These are phyloP conservation scores for Euplagia quadripunctaria DNA, from an alignment of 2,888 invertebrate species.

Conservation along the genomic window DNA sequence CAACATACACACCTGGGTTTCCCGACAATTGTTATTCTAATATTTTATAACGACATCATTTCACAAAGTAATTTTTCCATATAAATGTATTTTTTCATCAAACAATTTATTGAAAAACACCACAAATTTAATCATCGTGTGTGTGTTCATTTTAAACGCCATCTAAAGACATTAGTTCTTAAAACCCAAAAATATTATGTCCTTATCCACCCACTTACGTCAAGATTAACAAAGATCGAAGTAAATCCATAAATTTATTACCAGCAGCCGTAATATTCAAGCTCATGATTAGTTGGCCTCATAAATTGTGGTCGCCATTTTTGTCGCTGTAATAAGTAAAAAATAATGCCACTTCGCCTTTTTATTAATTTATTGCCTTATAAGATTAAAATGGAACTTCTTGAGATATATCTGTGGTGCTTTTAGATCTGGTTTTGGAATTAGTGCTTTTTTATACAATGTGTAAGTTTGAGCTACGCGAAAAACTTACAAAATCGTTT, in stretches of 20 bases:
- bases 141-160: no score
- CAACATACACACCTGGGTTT: no score
- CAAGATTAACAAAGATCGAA: constrained; percentile 8
- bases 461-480: no score
- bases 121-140: no score
- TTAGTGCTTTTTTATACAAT: no score
- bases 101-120: no score
- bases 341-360: constrained; percentile 1
- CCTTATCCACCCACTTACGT: constrained; percentile 10
- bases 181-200: constrained; percentile 5
- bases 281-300: constrained; percentile 8
- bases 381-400: not conserved
- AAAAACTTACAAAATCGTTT: no score
- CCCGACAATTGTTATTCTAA: no score
- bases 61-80: no score
- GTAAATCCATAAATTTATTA: constrained; percentile 11
- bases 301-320: constrained; percentile 6
- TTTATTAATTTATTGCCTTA: constrained; percentile 6
- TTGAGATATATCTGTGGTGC: not conserved
- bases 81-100: no score
- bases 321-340: constrained; percentile 9
- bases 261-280: constrained; percentile 6
- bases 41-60: no score
- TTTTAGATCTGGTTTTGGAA: not conserved
- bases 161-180: not conserved